Percentiles rank a stretch among this genome's conserved stretches.
Evolutionary conservation across 2,888 invertebrate genomes (phyloP).

Genomic region (Lithophane leautieri): DNA sequence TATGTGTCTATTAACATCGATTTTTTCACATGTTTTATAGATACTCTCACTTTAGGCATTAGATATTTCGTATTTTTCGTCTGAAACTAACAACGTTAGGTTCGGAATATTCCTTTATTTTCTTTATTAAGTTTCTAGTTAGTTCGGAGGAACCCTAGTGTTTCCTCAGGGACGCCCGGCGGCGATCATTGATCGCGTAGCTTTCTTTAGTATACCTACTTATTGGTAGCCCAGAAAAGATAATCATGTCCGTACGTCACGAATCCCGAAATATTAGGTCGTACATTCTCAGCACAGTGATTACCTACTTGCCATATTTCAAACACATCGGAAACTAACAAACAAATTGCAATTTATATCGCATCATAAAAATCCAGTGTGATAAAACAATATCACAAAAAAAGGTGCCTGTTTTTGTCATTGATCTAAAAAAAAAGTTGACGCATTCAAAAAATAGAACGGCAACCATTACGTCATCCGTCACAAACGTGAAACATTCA

Average conservation of each 20-base stretch:
- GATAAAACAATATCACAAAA: conserved; percentile 8
- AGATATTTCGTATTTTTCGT: not conserved
- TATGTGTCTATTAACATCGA: conserved; percentile 3
- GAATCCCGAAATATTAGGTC: not conserved
- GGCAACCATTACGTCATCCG: conserved; percentile 33
- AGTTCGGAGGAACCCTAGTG: not conserved
- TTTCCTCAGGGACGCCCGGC: not conserved
- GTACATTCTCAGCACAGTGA: not conserved
- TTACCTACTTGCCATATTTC: not conserved
- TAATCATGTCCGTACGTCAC: no score
- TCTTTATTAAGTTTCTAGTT: not conserved
- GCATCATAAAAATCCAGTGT: not conserved
- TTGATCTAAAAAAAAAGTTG: conserved; percentile 33
- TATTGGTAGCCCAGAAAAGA: no score
- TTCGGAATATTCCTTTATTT: conserved; percentile 1
- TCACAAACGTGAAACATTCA: conserved; percentile 42
- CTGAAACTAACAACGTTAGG: no score
- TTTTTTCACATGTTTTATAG: not conserved
- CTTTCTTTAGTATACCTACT: not conserved
- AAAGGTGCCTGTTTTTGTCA: not conserved
- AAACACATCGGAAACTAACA: not conserved
- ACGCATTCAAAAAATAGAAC: conserved; percentile 53
- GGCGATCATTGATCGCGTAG: not conserved
- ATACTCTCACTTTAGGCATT: not conserved
- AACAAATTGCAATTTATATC: not conserved